Base-by-base conservation (phyloP, 2,113 vertebrate genomes). In the Taurulus bubalis region DNA sequence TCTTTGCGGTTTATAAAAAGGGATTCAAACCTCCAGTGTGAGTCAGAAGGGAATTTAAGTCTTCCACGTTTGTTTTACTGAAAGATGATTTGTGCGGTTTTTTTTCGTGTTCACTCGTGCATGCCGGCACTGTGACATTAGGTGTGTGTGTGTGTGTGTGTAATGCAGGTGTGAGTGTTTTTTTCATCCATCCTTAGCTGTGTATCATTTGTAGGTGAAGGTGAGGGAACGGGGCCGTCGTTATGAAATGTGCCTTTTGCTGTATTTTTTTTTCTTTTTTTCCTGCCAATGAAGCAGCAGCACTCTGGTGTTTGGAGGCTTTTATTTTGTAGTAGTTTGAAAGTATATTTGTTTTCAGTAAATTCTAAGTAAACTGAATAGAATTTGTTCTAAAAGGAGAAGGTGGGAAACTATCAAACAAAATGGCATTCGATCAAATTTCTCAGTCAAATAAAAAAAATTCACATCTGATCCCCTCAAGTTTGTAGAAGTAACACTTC, bases 191-290 rank as follows among this genome's bases (percentile, higher is more conserved):
- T 42, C 40, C 18, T 62, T 28, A 20, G 62, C 20, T 56, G 71
- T 76, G 36, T 68, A 11, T 86, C 14, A 30, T 28, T 72, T 71
- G 0, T 26, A 22, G 59, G 58, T 77, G 72, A 78, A 66, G 24
- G 11, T 83, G 78, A 83, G 80, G 87, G 84, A 81, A 70, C 1
- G 1, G 49, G 80, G 75, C 24, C 12, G 38, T 83, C 10, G 28
- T 30, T 66, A 10, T 18, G 86, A 71, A 85, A 86, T 78, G 87
- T 90, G 90, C 88, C 87, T 91, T 45, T 89, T 85, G 82, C 79
- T 93, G 85, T 87, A 71, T 69, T 73, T 70, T 62, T 3, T 47
- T n/a, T n/a, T n/a, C 11, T 55, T 2, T 64, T 60, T 80, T 79
- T 83, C 36, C 79, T 81, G 77, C 75, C 77, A 40, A 18, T 40